Evolutionary conservation across 2,113 vertebrate species (phyloP), one percentile per base, ranked within the genome.

Genomic region (Scytalopus superciliaris): DNA sequence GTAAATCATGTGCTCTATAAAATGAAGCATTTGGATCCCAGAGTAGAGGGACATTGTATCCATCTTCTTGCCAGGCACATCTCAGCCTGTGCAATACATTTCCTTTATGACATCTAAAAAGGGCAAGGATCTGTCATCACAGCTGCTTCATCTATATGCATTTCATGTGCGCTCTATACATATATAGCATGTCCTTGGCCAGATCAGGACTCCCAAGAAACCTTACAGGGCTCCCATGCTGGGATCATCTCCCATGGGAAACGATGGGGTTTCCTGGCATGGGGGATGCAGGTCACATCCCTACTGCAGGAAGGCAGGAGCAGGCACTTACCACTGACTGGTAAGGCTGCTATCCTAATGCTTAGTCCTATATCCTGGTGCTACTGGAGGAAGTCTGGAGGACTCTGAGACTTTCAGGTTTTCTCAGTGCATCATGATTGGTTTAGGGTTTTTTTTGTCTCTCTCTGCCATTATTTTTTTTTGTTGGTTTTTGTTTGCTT

Each of bases 1-100:
- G 77, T 93, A 91, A 94, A 77, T 84, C 87, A 66, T 70, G 47
- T 22, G 45, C 55, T 89, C 23, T 67, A 63, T 76, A 91, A 91
- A 94, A 78, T 19, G 19, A 72, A 85, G 31, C 7, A 3, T 81
- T 93, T 86, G 6, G 8, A 66, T 83, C 73, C 47, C 59, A 59
- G 28, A n/a, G 23, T 10, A 59, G 75, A 79, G 7, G 19, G 27
- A 44, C 2, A 7, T 68, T 4, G 37, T 47, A 49, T 88, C 59
- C 24, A 13, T 90, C 74, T 74, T 53, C 64, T 84, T 67, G 67
- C 76, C 87, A 94, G 45, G 37, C 42, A 16, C 35, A 53, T 42
- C 3, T 1, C 74, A 62, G 40, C 14, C 64, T 75, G 39, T 63
- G 59, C 60, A 80, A 42, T 59, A 28, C 35, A 45, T 91, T 87